These are phyloP conservation scores for Calidris pugnax DNA, from an alignment of 2,113 vertebrate species.

Conservation along the genomic window DNA sequence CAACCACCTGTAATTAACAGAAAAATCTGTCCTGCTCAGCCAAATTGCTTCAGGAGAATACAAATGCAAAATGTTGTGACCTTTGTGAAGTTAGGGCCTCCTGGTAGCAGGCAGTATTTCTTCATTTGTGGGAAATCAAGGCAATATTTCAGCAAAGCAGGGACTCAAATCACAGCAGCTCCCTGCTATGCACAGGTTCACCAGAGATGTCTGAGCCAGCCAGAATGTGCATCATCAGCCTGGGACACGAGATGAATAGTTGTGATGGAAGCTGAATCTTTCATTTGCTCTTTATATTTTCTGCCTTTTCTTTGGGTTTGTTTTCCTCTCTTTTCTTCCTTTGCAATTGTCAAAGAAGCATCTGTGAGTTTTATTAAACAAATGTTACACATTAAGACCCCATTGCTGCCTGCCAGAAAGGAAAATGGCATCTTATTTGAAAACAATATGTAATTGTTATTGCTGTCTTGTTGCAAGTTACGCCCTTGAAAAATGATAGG, in stretches of 20 bases:
- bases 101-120: neutral
- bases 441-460: conserved; percentile 57
- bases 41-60: neutral
- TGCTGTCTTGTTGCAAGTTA: conserved; percentile 50
- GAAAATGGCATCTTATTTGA: conserved; percentile 49
- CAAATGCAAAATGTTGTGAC: neutral
- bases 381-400: conserved; percentile 50
- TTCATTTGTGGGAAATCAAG: neutral
- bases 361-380: conserved; percentile 51
- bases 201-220: neutral
- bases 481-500: conserved; percentile 13
- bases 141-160: neutral
- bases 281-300: neutral
- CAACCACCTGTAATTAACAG: neutral
- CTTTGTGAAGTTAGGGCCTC: neutral
- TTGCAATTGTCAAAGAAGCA: conserved; percentile 43
- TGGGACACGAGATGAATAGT: neutral
- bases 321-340: conserved; percentile 6
- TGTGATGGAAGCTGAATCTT: neutral
- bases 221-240: neutral
- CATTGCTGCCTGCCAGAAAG: conserved; percentile 27
- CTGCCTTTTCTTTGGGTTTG: neutral
- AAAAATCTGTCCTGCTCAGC: neutral
- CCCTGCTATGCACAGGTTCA: neutral
- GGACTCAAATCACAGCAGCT: neutral